These are phyloP conservation scores for Cyclophora albipunctata DNA, from an alignment of 2,888 invertebrate species.

Conservation along the genomic window DNA sequence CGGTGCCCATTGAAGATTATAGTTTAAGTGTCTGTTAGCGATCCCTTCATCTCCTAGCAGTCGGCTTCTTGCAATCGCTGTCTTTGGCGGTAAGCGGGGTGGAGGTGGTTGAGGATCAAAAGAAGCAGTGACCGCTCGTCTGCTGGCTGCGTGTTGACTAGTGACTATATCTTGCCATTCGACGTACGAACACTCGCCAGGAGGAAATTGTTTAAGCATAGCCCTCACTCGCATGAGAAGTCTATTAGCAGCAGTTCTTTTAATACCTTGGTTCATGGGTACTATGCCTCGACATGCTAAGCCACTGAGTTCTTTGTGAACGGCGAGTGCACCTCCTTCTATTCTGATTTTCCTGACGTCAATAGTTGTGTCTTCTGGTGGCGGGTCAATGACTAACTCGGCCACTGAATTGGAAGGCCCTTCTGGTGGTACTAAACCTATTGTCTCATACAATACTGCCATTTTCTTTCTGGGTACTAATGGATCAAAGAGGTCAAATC, in stretches of 20 bases:
- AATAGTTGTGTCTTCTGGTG: conserved; percentile 36
- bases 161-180: conserved; percentile 60
- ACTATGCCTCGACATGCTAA: conserved; percentile 46
- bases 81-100: conserved; percentile 25
- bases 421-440: conserved; percentile 40
- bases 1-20: conserved; percentile 31
- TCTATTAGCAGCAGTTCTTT: conserved; percentile 58
- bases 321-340: conserved; percentile 55
- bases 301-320: conserved; percentile 56
- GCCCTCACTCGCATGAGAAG: conserved; percentile 50
- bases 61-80: conserved; percentile 45
- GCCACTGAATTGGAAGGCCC: conserved; percentile 29
- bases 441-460: conserved; percentile 36
- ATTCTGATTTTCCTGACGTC: conserved; percentile 49
- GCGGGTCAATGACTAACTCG: conserved; percentile 30
- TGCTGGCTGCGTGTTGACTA: conserved; percentile 52
- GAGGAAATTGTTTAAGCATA: conserved; percentile 55
- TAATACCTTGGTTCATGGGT: conserved; percentile 59
- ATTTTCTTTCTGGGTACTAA: conserved; percentile 44
- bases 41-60: conserved; percentile 46
- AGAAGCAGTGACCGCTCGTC: conserved; percentile 58
- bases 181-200: conserved; percentile 41
- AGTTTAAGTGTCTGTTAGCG: conserved; percentile 36
- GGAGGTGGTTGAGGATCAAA: conserved; percentile 56
- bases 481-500: conserved; percentile 51